Evolutionary conservation across 2,797 vertebrate species (phyloP).

Genomic region (Hoplostethus atlanticus): DNA sequence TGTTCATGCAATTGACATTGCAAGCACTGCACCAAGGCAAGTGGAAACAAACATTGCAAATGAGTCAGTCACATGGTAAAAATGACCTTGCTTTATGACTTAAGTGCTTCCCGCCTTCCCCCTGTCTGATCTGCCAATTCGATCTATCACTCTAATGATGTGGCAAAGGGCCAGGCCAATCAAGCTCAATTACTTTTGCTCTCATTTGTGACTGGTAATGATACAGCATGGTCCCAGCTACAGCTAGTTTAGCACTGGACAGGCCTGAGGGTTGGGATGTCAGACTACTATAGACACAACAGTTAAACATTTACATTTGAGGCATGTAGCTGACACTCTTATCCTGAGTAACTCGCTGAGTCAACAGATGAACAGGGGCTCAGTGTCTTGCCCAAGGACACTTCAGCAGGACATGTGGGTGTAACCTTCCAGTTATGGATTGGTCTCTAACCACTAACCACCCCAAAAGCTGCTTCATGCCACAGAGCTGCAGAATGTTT

Average conservation of each 20-base stretch:
- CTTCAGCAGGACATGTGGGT: too few relatives aligned
- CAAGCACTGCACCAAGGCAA: constrained; percentile 40
- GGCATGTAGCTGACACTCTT: neutral
- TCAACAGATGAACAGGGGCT: too few relatives aligned
- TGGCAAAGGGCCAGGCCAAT: constrained; percentile 91
- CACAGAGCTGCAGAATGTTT: too few relatives aligned
- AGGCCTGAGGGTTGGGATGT: constrained; percentile 72
- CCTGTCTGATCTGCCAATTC: constrained; percentile 86
- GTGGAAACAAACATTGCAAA: constrained; percentile 75
- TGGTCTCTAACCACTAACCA: too few relatives aligned
- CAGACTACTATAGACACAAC: neutral
- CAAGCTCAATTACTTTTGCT: constrained; percentile 86
- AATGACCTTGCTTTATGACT: constrained; percentile 81
- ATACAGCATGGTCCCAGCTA: constrained; percentile 80
- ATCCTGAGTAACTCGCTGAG: neutral
- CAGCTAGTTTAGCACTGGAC: constrained; percentile 63
- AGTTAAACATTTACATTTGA: neutral
- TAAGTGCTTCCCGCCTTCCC: constrained; percentile 82
- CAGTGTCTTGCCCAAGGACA: too few relatives aligned
- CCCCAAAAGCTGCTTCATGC: too few relatives aligned
- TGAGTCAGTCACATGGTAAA: constrained; percentile 63
- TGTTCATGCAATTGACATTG: constrained; percentile 60
- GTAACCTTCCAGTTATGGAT: too few relatives aligned
- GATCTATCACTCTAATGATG: constrained; percentile 92
- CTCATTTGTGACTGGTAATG: constrained; percentile 90